Base-by-base conservation (phyloP, 2,113 vertebrate species). In the Anoplopoma fimbria region DNA sequence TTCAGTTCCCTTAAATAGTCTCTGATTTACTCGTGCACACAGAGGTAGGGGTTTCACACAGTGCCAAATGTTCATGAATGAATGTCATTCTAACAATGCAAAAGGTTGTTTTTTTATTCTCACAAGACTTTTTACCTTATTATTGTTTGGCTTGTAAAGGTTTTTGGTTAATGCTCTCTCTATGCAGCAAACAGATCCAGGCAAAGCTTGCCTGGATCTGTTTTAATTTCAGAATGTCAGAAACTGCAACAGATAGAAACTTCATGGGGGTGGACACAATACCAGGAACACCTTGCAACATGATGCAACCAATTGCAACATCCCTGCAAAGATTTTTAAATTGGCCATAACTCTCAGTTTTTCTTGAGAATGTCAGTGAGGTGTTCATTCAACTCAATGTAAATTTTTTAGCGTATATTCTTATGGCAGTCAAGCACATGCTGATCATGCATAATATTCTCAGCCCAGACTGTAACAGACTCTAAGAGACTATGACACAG, bases 241-340 rank as follows among this genome's bases (percentile, higher is more conserved):
- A 65, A 36, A 75, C 70, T 15, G 14, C 29, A 63, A 42, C 34
- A 74, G 25, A 38, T 42, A 45, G 29, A 21, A 73, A 77, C 0
- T 6, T 69, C 45, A 15, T 45, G 40, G 36, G 13, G 2, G 29
- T 33, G 53, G 19, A 75, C 64, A 72, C 69, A 81, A 72, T 65
- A 71, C 6, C 17, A 63, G 25, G 2, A 78, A 84, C 55, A 55
- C 38, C n/a, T 47, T 51, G 17, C 29, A 58, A 64, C 31, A 10
- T 84, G 75, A 81, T 67, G 77, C 69, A 86, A 86, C 71, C 60
- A 19, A 27, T 2, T 51, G 69, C 55, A 86, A 81, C 33, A 42
- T 42, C 31, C 62, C 19, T 27, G 63, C 25, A 61, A 82, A 45
- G 6, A 70, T 76, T 38, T 8, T 14, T 3, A 31, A 27, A 29